Evolutionary conservation across 1,140 invertebrate species (phyloP).

Genomic region (Lordiphosa mommai): DNA sequence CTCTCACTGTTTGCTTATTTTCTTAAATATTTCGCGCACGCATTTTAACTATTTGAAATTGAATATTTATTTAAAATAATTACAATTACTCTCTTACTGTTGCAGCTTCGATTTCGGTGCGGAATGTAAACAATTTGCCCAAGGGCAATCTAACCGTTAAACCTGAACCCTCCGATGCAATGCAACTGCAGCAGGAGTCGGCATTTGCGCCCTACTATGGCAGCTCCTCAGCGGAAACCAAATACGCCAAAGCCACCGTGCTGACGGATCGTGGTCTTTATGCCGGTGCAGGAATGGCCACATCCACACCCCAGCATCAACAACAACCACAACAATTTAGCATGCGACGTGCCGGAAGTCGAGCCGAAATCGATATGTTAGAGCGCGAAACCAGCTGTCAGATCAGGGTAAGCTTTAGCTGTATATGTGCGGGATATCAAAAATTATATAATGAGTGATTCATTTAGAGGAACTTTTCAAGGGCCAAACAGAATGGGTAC

Average conservation of each 20-base stretch:
- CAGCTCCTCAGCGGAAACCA: slow-evolving; percentile 52
- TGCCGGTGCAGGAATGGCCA: slow-evolving; percentile 30
- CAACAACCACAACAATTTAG: slow-evolving; percentile 47
- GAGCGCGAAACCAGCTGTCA: slow-evolving; percentile 75
- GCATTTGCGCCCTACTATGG: slow-evolving; percentile 69
- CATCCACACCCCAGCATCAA: slow-evolving; percentile 61
- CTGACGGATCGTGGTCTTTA: slow-evolving; percentile 61
- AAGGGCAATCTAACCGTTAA: slow-evolving; percentile 75
- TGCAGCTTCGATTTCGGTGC: slow-evolving; percentile 78
- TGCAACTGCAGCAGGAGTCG: slow-evolving; percentile 47
- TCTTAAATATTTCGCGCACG: slow-evolving; percentile 64
- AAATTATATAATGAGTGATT: no score
- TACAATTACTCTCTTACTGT: slow-evolving; percentile 17
- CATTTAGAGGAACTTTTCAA: no score
- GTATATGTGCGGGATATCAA: no score
- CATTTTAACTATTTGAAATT: slow-evolving; percentile 51
- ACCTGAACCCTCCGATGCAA: slow-evolving; percentile 68
- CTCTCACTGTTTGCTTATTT: slow-evolving; percentile 34
- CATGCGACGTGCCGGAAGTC: slow-evolving; percentile 65
- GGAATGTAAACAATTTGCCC: slow-evolving; percentile 75
- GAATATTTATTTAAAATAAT: neutral
- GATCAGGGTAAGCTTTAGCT: slow-evolving; percentile 63
- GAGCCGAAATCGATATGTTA: slow-evolving; percentile 78
- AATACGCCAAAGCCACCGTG: slow-evolving; percentile 73
- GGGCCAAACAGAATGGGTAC: no score